phyloP scores from a whole-genome alignment of 2,888 invertebrate species.

The Calameuta filiformis region DNA sequence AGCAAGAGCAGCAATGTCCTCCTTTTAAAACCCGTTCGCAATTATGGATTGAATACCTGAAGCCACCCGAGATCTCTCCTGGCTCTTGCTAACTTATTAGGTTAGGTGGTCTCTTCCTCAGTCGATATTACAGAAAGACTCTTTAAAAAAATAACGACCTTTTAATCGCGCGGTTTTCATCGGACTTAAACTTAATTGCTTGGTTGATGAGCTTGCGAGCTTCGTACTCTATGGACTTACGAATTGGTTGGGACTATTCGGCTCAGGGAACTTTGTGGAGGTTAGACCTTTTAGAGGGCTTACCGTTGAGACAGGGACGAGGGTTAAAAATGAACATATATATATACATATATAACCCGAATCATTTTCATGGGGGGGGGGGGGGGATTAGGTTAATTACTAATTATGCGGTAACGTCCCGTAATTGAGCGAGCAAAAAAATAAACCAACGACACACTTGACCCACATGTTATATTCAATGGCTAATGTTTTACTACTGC shows the following conservation, averaged over 20 bases:
- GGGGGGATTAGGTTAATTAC: slow-evolving; percentile 22
- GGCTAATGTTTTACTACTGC: background rate
- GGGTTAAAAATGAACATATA: background rate
- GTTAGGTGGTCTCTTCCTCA: background rate
- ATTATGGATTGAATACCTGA: slow-evolving; percentile 16
- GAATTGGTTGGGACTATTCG: background rate
- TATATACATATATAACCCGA: background rate
- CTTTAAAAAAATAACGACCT: background rate
- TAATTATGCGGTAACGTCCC: slow-evolving; percentile 18
- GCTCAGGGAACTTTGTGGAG: background rate
- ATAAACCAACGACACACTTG: background rate
- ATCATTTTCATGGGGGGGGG: background rate
- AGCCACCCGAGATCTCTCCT: slow-evolving; percentile 12
- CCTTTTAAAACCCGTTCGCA: slow-evolving; percentile 27
- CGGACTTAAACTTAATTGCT: background rate
- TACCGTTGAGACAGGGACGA: background rate
- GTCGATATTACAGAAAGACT: background rate
- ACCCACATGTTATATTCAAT: background rate
- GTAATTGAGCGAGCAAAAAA: slow-evolving; percentile 4
- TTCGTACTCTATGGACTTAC: background rate
- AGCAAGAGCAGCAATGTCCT: slow-evolving; percentile 1
- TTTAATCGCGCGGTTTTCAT: background rate
- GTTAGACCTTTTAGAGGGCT: background rate
- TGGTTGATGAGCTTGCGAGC: background rate
- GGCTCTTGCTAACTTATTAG: background rate